Base-by-base conservation (phyloP, 2,888 invertebrate species). In the Dasypolia templi region DNA sequence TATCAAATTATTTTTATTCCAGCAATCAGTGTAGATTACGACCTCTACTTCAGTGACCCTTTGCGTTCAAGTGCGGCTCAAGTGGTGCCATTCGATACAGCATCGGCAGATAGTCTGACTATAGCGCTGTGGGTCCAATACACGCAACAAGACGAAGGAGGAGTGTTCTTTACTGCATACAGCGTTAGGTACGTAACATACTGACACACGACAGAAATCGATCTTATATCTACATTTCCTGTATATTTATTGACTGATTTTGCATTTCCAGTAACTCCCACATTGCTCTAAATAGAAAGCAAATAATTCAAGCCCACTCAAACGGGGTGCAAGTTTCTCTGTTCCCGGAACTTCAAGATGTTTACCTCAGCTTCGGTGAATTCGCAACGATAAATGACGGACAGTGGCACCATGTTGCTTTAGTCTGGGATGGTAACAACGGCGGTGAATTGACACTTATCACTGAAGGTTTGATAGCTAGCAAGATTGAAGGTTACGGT, bases 21-120 rank as follows among this genome's bases (percentile, higher is more conserved):
- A 99, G 99, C 98, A n/a, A 98, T 99, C 87, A 99, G 99, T 95
- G 98, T 99, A n/a, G 99, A 99, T 94, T 99, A 99, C 93, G 99
- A 99, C 92, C 96, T 99, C 17, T 99, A 98, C 97, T 99, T 99
- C 94, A 98, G 99, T 89, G 99, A 99, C 92, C 97, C 98, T 62
- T 96, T 98, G 22, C 97, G 99, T 22, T 99, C 99, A 78, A 98
- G 98, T 87, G 99, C 99, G 7, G 98, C 99, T 39, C 98, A 99
- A 94, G 97, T 99, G 22, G 98, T 99, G 89, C 99, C 99, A 70
- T 99, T 99, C 95, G 97, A 97, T 86, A 98, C 98, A 22, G 97
- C 97, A 6, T 97, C 97, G 26, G 97, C 97, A 73, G 97, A 97
- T 83, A 98, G 98, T 89, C 93, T 99, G 46, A 99, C 99, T 0